Evolutionary conservation across 2,888 invertebrate species (phyloP).

Genomic region (Hoplodrina blanda): DNA sequence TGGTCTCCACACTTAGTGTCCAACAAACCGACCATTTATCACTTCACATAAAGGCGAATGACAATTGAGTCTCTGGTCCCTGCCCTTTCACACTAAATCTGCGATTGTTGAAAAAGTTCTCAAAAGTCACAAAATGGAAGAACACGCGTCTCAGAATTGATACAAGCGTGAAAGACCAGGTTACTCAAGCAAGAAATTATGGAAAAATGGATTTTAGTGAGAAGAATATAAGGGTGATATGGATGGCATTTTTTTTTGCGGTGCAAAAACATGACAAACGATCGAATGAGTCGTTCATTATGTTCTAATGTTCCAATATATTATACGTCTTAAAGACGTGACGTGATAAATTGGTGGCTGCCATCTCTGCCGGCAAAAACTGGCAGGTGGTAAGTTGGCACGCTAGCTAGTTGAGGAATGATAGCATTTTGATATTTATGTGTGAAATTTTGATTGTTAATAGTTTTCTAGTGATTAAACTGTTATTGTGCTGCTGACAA

Average conservation of each 20-base stretch:
- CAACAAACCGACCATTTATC: conserved; percentile 63
- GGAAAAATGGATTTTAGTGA: conserved; percentile 43
- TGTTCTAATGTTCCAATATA: conserved; percentile 88
- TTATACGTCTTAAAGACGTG: conserved; percentile 84
- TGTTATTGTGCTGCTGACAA: background rate
- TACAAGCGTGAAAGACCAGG: conserved; percentile 58
- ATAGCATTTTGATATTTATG: conserved; percentile 59
- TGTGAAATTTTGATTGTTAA: conserved; percentile 63
- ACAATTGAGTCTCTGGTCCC: conserved; percentile 66
- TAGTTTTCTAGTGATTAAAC: conserved; percentile 52
- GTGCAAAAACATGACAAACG: conserved; percentile 85
- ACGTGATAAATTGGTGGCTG: conserved; percentile 83
- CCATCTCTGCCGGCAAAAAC: conserved; percentile 77
- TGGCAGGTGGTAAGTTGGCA: conserved; percentile 77
- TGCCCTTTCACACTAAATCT: conserved; percentile 73
- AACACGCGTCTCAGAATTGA: conserved; percentile 72
- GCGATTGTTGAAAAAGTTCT: conserved; percentile 70
- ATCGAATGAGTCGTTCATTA: conserved; percentile 85
- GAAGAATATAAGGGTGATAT: conserved; percentile 27
- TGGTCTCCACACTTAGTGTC: conserved; percentile 54
- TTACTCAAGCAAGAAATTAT: background rate
- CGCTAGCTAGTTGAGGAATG: conserved; percentile 72
- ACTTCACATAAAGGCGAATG: conserved; percentile 70
- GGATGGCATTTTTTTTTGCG: conserved; percentile 45
- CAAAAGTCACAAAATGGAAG: conserved; percentile 72